A percentile compares a stretch with the other conserved stretches of the same genome.
phyloP scores from a whole-genome alignment of 37 sponge, comb jelly and placozoan species.

The Spongilla lacustris region DNA sequence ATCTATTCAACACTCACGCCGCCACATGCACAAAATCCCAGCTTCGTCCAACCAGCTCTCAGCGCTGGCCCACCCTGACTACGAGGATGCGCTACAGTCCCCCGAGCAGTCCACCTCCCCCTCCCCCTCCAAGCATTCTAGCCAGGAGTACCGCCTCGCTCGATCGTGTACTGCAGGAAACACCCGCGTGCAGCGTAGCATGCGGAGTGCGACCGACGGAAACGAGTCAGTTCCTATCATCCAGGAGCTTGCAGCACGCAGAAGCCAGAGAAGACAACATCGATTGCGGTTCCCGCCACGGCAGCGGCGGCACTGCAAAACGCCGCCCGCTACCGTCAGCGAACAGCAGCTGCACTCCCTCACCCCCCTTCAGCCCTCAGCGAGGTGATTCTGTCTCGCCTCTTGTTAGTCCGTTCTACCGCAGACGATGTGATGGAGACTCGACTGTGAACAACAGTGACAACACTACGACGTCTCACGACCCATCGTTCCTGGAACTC shows the following conservation, averaged over 20 bases:
- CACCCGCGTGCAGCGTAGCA: neutral
- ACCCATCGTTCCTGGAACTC: slow-evolving; percentile 33
- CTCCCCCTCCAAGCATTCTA: neutral
- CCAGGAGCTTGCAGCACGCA: neutral
- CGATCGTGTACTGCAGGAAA: neutral
- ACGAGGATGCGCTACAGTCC: neutral
- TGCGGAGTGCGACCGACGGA: too few species aligned
- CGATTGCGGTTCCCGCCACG: neutral
- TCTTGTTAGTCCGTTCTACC: too few species aligned
- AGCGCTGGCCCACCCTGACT: slow-evolving; percentile 7
- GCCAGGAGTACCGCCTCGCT: neutral
- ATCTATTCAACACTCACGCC: neutral
- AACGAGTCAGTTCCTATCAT: neutral
- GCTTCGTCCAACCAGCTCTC: neutral
- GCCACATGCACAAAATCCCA: neutral
- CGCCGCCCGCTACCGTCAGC: neutral
- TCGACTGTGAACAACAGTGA: too few species aligned
- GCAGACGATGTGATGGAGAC: too few species aligned
- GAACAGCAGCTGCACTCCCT: too few species aligned
- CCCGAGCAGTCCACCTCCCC: neutral
- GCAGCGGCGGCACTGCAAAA: neutral
- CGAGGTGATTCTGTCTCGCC: too few species aligned
- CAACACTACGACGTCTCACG: neutral
- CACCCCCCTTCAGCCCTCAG: too few species aligned
- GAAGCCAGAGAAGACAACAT: neutral